Base-by-base conservation (phyloP, 2,113 vertebrate species). In the Chauna torquata region DNA sequence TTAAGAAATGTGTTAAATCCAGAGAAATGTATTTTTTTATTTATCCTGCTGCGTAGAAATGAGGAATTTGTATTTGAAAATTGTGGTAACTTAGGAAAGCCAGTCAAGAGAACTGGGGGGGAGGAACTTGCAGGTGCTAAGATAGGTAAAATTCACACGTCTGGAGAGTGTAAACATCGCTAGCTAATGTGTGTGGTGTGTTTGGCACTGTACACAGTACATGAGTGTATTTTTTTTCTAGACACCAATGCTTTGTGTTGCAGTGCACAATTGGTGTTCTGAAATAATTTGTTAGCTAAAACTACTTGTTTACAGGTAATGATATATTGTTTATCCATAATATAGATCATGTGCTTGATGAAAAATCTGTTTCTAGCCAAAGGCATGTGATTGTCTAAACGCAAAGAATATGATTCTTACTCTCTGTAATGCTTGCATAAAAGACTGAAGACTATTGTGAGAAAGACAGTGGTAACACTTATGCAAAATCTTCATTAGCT, bases 111-210 rank as follows among this genome's bases (percentile, higher is more conserved):
- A 61, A 72, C 19, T 54, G 12, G 0, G 0, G 3, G 10, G 28
- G 10, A 71, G 57, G 23, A 65, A 72, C 49, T 58, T 49, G 30
- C 36, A 47, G 80, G 55, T 15, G 22, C 47, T 74, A 16, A 70
- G 80, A 25, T 75, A 25, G 3, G 0, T 70, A 83, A 28, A 19
- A 25, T 45, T 38, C 12, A 0, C 52, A 5, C 2, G 3, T 65
- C 44, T 34, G 57, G 42, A 68, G 62, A 8, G 27, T 84, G 83
- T 71, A 82, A 70, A 3, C 27, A 38, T 72, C 23, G 4, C 40
- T 72, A 24, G 30, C 16, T 84, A 34, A 34, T 1, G 4, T 28
- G 6, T 22, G 34, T 45, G 36, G 7, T 93, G 12, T 16, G 22
- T 82, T 66, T 52, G 68, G 27, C 49, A 78, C 44, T 1, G 7